A percentile compares a stretch with the other conserved stretches of the same genome.
These are phyloP conservation scores for Sminthopsis crassicaudata DNA, from an alignment of 2,113 vertebrate species.

Conservation along the genomic window DNA sequence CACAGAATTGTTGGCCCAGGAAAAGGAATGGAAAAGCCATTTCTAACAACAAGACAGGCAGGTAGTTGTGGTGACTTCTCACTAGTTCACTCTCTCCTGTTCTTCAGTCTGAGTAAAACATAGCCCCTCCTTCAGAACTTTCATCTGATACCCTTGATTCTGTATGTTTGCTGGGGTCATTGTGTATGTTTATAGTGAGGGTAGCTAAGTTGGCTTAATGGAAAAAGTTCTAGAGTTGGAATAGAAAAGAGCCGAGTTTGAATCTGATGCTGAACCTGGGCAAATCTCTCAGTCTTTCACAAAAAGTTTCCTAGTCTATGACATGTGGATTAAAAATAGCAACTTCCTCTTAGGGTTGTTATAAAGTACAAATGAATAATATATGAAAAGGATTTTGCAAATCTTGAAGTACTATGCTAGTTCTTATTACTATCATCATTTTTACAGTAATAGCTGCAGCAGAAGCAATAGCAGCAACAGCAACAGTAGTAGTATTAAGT, in stretches of 20 bases:
- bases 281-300: background rate
- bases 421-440: background rate
- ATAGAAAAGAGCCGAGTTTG: background rate
- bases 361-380: background rate
- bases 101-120: conserved; percentile 51
- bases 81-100: background rate
- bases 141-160: conserved; percentile 30
- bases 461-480: no score
- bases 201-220: background rate
- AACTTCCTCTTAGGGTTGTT: background rate
- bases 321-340: background rate
- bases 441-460: no score
- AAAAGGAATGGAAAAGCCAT: conserved; percentile 83
- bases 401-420: background rate
- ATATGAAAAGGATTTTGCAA: background rate
- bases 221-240: background rate
- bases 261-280: background rate
- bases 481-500: no score
- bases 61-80: conserved; percentile 49
- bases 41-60: conserved; percentile 56
- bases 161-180: conserved; percentile 41
- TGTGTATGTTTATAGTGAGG: background rate
- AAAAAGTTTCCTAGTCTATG: background rate
- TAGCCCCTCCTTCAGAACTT: conserved; percentile 45
- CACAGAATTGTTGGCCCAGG: conserved; percentile 70